Evolutionary conservation across 2,113 vertebrate genomes (phyloP), one percentile per base, ranked within the genome.

Genomic region (Sisor rabdophorus): DNA sequence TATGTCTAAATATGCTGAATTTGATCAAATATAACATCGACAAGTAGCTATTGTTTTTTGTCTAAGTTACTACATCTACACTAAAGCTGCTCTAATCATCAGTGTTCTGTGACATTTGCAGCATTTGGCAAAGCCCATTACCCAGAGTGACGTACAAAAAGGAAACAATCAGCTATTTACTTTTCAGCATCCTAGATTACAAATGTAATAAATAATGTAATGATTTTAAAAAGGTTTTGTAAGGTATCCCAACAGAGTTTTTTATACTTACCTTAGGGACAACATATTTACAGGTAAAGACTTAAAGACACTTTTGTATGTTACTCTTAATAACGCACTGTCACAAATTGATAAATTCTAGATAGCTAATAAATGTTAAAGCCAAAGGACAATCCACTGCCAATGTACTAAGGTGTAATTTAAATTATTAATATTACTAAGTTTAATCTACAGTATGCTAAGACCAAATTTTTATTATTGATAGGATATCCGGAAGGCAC

Each of bases 331-430:
- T 36, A 36, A 36, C 3, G 32, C 7, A 36, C 7, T 36, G 32
- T 7, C 32, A 36, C 7, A 36, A 36, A 36, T 36, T n/a, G n/a
- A 7, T 36, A 36, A 4, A 36, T 36, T 7, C 32, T 3, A 36
- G 32, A 36, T 36, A 36, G n/a, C 36, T 58, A 11, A 44, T 32
- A 56, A 70, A 80, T 73, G 69, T 69, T 52, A 81, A 76, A 79
- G 68, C 13, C 30, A 26, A 1, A 30, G 80, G 48, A 59, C 44
- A 64, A 54, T 72, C 36, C 26, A 69, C 32, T 47, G 30, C 32
- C 53, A 44, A 28, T 32, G 58, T 10, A 16, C 28, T 30, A 24
- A 58, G 1, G 12, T 59, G 9, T 60, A 61, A 64, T 79, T 36
- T 44, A 15, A 73, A 47, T 28, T 71, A 58, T 71, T 79, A 75